A percentile compares a stretch with the other conserved stretches of the same genome.
Conservation (phyloP, 2,113 vertebrate genomes). For the Perca fluviatilis region DNA sequence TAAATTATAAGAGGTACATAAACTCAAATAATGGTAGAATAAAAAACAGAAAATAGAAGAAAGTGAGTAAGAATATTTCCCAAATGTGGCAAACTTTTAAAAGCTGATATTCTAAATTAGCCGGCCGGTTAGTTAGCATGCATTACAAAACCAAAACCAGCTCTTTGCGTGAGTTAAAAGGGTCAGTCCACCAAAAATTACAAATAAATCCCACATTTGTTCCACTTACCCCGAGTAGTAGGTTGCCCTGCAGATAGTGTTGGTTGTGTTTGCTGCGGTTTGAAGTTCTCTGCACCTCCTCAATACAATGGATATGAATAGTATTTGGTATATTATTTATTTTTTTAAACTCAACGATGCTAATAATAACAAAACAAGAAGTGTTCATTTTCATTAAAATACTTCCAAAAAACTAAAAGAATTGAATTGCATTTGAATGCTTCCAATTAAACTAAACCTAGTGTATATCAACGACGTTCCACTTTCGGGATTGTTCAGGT, state of each 20-base stretch:
- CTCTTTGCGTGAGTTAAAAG: neutral
- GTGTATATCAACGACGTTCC: no score
- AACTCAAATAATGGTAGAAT: no score
- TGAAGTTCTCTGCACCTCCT: conserved; percentile 64
- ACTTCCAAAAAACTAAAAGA: neutral
- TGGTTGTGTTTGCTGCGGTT: conserved; percentile 57
- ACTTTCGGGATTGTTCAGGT: no score
- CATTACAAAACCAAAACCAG: neutral
- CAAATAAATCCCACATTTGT: neutral
- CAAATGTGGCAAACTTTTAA: neutral
- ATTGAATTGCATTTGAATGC: neutral
- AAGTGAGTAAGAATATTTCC: neutral
- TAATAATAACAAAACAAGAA: no score
- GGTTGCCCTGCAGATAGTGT: conserved; percentile 29
- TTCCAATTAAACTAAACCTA: neutral
- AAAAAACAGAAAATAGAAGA: neutral
- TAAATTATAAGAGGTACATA: no score
- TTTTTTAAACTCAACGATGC: no score
- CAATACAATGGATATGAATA: conserved; percentile 30
- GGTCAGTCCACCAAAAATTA: neutral
- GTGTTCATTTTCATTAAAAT: neutral
- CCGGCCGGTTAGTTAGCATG: neutral
- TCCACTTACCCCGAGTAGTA: conserved; percentile 45
- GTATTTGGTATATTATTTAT: neutral
- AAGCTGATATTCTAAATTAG: neutral